Base-by-base conservation (phyloP, 35 echinoderm and acorn worm species). In the Anneissia japonica region DNA sequence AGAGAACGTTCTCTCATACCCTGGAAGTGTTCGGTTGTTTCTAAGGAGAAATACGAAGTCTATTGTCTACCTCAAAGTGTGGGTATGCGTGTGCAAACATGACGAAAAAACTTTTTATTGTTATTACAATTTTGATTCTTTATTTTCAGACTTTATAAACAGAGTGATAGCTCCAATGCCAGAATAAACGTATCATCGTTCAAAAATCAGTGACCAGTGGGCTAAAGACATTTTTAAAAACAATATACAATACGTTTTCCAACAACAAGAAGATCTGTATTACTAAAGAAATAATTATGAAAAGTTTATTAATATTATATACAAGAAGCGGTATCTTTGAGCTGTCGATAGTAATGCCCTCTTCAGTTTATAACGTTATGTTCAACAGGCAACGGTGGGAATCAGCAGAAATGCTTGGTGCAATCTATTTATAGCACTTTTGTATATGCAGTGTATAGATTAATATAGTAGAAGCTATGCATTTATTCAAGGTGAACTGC, bases 371-470 rank as follows among this genome's bases (percentile, higher is more conserved):
- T 19, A 64, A 64, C 51, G n/a, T 64, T 64, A 3, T 64, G 19
- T 64, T 64, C 1, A 64, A 23, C 51, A 64, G 51, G 26, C 51
- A 64, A 64, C 11, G 11, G 51, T 64, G 51, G 51, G 51, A 64
- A 64, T 64, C 51, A n/a, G n/a, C n/a, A n/a, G n/a, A n/a, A n/a
- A n/a, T n/a, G 9, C 51, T 1, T 64, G 51, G 51, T 64, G 51
- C 51, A 64, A 64, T 64, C 51, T 64, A 64, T 64, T 64, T 45
- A 19, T 64, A 64, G 51, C 51, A 64, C 51, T 19, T 64, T 64
- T 64, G 51, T 64, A n/a, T n/a, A 64, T 64, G 51, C 51, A 64
- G 51, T 64, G 51, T 64, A 64, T 64, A 64, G 51, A 64, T 64
- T 64, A 64, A 64, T 64, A n/a, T n/a, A 16, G 21, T 64, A 23